Evolutionary conservation across 2,113 vertebrate genomes (phyloP), one percentile per base, ranked within the genome.

Genomic region (Labrus mixtus): DNA sequence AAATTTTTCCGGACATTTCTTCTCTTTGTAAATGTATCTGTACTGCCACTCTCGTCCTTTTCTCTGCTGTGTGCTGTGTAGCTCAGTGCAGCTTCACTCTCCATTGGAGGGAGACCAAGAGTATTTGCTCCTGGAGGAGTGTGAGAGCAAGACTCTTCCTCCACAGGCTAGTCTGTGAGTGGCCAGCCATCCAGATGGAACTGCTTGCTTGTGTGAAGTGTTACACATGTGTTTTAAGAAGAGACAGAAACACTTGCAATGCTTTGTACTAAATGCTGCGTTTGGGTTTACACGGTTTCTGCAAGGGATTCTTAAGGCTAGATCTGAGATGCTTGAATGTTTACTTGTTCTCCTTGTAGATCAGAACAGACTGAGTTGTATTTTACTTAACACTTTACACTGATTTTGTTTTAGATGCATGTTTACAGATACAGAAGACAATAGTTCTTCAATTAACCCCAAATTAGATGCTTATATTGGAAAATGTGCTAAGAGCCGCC

Each of bases 71-170:
- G 76, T 64, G 79, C 36, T 90, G 91, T 95, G 94, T 94, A 97
- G 96, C 92, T 94, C 95, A 87, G 92, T 92, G 89, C 93, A 94
- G 90, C 93, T 92, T 90, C 93, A 94, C 91, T 87, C 95, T 88
- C 94, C 93, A 68, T 93, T 96, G 93, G 96, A 96, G 93, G 95
- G 92, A 90, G 95, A 98, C 89, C 96, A 96, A 91, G 93, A 94
- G 87, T 99, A 99, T 91, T 96, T 98, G 81, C 96, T 99, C 46
- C 94, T 99, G 90, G 97, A 98, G 95, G 96, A 99, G 91, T 99
- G 97, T 96, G 97, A 97, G 94, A 99, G 97, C 96, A 97, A 95
- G 96, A 96, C 95, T 91, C 91, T 94, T 93, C 93, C 95, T 90
- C 95, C 94, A 60, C 93, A 95, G 94, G 93, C 91, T 82, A 91